A percentile compares a stretch with the other conserved stretches of the same genome.
phyloP scores from a whole-genome alignment of 2,113 vertebrate species.

The Petaurus breviceps region DNA sequence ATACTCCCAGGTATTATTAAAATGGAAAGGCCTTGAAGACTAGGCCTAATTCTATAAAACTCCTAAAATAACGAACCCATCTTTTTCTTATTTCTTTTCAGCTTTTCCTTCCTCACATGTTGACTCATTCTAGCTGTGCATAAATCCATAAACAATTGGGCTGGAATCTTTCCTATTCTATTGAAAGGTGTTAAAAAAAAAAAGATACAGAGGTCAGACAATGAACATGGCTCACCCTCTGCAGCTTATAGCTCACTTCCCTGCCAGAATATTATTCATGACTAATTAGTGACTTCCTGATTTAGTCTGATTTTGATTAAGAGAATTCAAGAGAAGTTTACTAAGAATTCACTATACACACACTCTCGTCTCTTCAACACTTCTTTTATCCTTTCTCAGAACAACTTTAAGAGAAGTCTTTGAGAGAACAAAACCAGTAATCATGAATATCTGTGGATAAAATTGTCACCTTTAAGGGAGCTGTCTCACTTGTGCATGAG shows the following conservation, averaged over 20 bases:
- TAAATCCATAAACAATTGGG: background rate
- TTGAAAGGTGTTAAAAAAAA: background rate
- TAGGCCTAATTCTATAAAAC: slow-evolving; percentile 17
- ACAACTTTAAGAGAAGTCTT: background rate
- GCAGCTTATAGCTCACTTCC: slow-evolving; percentile 2
- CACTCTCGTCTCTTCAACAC: background rate
- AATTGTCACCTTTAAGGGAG: background rate
- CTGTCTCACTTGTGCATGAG: background rate
- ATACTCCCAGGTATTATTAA: background rate
- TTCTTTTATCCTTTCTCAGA: background rate
- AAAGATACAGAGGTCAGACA: background rate
- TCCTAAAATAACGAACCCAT: slow-evolving; percentile 14
- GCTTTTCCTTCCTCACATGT: slow-evolving; percentile 58
- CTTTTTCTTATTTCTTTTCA: slow-evolving; percentile 45
- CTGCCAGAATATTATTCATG: background rate
- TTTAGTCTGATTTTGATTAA: slow-evolving; percentile 41
- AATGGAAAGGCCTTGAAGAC: background rate
- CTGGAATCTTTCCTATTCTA: background rate
- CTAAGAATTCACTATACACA: background rate
- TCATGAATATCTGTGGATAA: background rate
- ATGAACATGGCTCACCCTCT: background rate
- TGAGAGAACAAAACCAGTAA: background rate
- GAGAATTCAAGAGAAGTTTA: background rate
- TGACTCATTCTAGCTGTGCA: slow-evolving; percentile 11
- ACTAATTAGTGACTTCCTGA: slow-evolving; percentile 13